phyloP scores from a whole-genome alignment of 2,113 vertebrate species.

The Campylomormyrus tamandua region DNA sequence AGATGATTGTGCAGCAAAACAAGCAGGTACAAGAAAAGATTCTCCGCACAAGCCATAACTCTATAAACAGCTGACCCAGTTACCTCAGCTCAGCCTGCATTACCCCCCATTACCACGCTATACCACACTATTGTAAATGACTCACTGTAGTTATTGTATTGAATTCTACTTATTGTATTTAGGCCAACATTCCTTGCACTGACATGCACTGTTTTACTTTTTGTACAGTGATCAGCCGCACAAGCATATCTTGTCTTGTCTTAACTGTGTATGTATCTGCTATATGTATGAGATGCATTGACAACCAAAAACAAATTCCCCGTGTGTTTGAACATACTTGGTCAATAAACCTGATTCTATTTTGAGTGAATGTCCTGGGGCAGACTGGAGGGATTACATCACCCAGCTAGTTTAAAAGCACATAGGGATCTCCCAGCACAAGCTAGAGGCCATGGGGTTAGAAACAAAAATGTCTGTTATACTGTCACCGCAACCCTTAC shows the following conservation, averaged over 20 bases:
- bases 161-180: background rate
- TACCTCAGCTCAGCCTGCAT: background rate
- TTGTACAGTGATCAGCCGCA: background rate
- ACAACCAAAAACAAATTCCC: background rate
- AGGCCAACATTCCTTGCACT: background rate
- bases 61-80: background rate
- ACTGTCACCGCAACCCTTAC: background rate
- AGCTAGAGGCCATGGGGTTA: background rate
- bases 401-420: background rate
- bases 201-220: background rate
- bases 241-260: background rate
- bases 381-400: background rate
- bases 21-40: background rate
- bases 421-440: background rate
- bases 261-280: background rate
- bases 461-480: background rate
- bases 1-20: background rate
- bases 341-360: background rate
- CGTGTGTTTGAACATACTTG: background rate
- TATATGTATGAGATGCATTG: background rate
- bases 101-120: background rate
- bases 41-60: background rate
- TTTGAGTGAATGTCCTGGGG: background rate
- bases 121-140: background rate
- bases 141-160: background rate